A percentile compares a stretch with the other conserved stretches of the same genome.
phyloP scores from a whole-genome alignment of 2,113 vertebrate genomes.

The Phodopus roborovskii region DNA sequence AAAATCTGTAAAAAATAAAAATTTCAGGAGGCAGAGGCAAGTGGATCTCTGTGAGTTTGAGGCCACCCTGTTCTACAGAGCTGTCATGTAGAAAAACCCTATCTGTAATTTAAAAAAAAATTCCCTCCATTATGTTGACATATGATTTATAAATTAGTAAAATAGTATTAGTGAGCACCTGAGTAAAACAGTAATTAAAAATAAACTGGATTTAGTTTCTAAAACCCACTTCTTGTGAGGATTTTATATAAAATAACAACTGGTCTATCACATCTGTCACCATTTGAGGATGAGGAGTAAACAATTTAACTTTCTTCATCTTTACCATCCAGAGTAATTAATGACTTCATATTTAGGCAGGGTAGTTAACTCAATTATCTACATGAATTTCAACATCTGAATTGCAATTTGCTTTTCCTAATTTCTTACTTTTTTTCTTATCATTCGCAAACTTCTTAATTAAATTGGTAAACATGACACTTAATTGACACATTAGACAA shows the following conservation, averaged over 20 bases:
- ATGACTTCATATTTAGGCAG: background rate
- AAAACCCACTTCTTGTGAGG: background rate
- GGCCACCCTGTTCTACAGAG: background rate
- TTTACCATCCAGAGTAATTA: background rate
- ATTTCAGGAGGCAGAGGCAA: background rate
- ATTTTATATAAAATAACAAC: background rate
- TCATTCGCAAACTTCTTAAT: conserved; percentile 46
- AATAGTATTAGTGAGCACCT: conserved; percentile 9
- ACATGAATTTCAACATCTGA: conserved; percentile 11
- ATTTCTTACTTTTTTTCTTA: conserved; percentile 7
- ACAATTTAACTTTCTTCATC: background rate
- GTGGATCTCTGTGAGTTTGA: background rate
- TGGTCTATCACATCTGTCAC: background rate
- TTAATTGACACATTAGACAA: conserved; percentile 44
- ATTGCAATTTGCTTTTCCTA: conserved; percentile 39
- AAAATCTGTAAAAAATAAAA: background rate
- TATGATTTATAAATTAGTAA: conserved; percentile 34
- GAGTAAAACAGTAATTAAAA: background rate
- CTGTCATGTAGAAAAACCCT: background rate
- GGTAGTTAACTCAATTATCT: background rate
- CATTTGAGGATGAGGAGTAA: background rate
- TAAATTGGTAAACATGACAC: conserved; percentile 20
- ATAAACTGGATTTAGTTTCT: background rate
- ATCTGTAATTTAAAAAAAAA: background rate
- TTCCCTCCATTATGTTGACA: background rate